Conservation (phyloP, 2,797 vertebrate genomes). For the Gouania willdenowi region DNA sequence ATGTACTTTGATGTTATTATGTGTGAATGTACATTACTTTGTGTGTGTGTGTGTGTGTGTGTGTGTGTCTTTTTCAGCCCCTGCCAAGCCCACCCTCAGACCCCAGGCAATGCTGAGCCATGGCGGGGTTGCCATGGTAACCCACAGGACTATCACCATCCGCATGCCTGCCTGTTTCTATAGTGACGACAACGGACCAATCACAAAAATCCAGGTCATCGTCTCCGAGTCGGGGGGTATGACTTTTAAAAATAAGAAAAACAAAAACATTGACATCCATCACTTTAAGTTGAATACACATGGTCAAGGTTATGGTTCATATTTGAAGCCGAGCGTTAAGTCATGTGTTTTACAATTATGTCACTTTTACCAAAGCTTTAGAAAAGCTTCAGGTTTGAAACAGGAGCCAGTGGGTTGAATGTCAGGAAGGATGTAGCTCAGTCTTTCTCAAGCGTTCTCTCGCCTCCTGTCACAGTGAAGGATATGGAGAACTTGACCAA, state of each 20-base stretch:
- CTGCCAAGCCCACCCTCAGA: conserved; percentile 82
- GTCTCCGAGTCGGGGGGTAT: conserved; percentile 90
- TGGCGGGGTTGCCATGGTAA: conserved; percentile 82
- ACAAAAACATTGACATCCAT: conserved; percentile 41
- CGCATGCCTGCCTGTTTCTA: conserved; percentile 93
- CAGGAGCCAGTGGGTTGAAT: conserved; percentile 8
- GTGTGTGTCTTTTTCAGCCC: conserved; percentile 70
- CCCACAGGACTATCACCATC: conserved; percentile 88
- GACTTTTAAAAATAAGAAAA: conserved; percentile 36
- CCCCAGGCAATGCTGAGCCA: conserved; percentile 80
- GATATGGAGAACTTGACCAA: conserved; percentile 86
- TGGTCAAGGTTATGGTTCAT: neutral
- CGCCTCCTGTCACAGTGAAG: conserved; percentile 66
- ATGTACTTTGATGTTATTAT: no score
- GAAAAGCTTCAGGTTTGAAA: conserved; percentile 12
- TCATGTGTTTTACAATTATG: conserved; percentile 11
- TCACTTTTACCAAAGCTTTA: conserved; percentile 13
- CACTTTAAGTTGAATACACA: conserved; percentile 30
- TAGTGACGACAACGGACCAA: conserved; percentile 92
- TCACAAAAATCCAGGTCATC: conserved; percentile 91
- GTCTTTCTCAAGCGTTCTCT: conserved; percentile 8
- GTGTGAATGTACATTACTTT: no score
- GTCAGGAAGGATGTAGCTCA: conserved; percentile 20
- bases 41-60: conserved; percentile 1
- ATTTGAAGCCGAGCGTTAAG: conserved; percentile 7